Evolutionary conservation across 2,888 invertebrate species (phyloP).

Genomic region (Doris montereyensis): DNA sequence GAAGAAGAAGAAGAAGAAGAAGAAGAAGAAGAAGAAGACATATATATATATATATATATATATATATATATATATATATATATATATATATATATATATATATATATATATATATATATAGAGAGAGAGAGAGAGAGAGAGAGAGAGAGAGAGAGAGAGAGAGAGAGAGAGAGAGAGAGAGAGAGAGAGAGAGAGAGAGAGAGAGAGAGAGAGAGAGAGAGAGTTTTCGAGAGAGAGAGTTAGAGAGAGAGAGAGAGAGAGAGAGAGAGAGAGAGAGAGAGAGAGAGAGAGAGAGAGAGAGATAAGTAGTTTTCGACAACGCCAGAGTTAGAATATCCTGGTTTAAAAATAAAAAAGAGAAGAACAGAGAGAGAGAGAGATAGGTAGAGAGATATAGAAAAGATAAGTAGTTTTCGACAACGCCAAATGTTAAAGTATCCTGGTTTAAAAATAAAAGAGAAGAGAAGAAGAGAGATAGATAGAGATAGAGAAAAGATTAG

Average conservation of each 20-base stretch:
- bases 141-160: background rate
- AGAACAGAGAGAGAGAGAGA: background rate
- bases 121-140: background rate
- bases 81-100: too few species aligned
- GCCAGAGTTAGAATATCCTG: background rate
- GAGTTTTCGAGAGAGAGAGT: background rate
- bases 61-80: too few species aligned
- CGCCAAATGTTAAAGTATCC: too few species aligned
- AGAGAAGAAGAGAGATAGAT: too few species aligned
- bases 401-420: too few species aligned
- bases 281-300: background rate
- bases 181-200: conserved; percentile 7
- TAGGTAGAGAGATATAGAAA: too few species aligned
- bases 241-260: background rate
- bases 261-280: conserved; percentile 10
- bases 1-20: background rate
- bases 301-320: too few species aligned
- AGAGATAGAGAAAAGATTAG: too few species aligned
- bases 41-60: background rate
- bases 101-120: background rate
- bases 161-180: conserved; percentile 9
- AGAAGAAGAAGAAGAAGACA: background rate
- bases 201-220: background rate
- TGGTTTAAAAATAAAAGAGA: too few species aligned
- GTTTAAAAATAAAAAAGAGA: too few species aligned